Evolutionary conservation across 2,113 vertebrate genomes (phyloP), one percentile per base, ranked within the genome.

Genomic region (Chaetura pelagica): DNA sequence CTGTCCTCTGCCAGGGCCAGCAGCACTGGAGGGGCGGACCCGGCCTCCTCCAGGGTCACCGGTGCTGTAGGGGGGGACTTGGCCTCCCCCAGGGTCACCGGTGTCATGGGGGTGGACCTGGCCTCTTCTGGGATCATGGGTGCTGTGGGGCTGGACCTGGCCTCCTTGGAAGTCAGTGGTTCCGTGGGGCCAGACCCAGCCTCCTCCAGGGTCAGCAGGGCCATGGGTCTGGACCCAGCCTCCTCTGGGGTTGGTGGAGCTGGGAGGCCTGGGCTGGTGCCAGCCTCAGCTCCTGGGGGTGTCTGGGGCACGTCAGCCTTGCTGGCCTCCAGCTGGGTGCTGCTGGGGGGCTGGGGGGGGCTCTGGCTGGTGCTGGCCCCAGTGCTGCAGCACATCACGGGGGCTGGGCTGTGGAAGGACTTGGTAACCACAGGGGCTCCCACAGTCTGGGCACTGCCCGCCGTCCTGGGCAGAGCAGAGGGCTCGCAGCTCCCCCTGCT

Each of bases 51-150:
- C 4, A 32, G 27, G 24, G 30, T 76, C 24, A 42, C 4, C 2
- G 2, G 40, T 3, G 11, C 44, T 2, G 1, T 35, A 21, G 52
- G 32, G 20, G 7, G 17, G 17, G 44, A 17, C 13, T 4, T 5
- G 13, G 27, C 32, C 55, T 99, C 98, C 27, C 91, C 96, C 69
- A 98, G 97, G 15, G 95, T 98, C 34, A 99, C 92, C 0, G 38
- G 88, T 9, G 86, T 68, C 3, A 9, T 34, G 34, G 30, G 40
- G 30, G 2, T 79, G 17, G 23, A 10, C 35, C 17, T 57, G 40
- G 61, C 20, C 10, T 69, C 6, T 29, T 74, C 18, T 4, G 35
- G 35, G 24, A 23, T 76, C 30, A 42, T 4, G 2, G 2, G n/a
- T 3, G 11, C 44, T 3, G 1, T 32, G 21, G 44, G 32, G 16